These are phyloP conservation scores for Noctua janthe DNA, from an alignment of 2,888 invertebrate species.

Conservation along the genomic window DNA sequence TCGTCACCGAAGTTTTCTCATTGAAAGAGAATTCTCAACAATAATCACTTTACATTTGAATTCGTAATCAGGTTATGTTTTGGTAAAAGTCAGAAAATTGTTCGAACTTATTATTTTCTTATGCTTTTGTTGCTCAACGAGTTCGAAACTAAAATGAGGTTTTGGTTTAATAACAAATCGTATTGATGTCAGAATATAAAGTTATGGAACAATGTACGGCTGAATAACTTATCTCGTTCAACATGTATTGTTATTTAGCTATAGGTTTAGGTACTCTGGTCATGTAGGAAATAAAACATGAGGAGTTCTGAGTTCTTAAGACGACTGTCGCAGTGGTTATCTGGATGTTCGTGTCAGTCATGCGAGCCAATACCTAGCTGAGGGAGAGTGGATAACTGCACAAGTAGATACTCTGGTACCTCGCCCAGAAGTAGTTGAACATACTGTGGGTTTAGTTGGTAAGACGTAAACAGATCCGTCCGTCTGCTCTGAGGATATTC, in stretches of 20 bases:
- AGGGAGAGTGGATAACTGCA: neutral
- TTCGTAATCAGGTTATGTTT: slow-evolving; percentile 41
- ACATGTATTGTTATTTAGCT: neutral
- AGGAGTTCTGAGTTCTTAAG: neutral
- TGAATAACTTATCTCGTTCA: neutral
- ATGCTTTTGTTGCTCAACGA: slow-evolving; percentile 13
- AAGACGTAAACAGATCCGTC: neutral
- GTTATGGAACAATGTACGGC: neutral
- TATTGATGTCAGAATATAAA: slow-evolving; percentile 14
- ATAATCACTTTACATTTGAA: slow-evolving; percentile 47
- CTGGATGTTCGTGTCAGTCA: neutral
- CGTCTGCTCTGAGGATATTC: neutral
- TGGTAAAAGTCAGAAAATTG: slow-evolving; percentile 18
- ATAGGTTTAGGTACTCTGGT: neutral
- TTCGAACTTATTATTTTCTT: slow-evolving; percentile 22
- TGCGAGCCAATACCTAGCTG: neutral
- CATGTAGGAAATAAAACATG: neutral
- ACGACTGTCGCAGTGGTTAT: neutral
- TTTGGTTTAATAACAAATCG: slow-evolving; percentile 3
- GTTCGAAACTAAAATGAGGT: slow-evolving; percentile 18
- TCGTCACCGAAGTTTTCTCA: slow-evolving; percentile 46
- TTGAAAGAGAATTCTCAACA: slow-evolving; percentile 24
- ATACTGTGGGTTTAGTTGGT: neutral
- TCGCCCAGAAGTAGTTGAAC: neutral
- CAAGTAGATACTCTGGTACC: neutral